Conservation (phyloP, 2,113 vertebrate genomes). For the Furnarius figulus region DNA sequence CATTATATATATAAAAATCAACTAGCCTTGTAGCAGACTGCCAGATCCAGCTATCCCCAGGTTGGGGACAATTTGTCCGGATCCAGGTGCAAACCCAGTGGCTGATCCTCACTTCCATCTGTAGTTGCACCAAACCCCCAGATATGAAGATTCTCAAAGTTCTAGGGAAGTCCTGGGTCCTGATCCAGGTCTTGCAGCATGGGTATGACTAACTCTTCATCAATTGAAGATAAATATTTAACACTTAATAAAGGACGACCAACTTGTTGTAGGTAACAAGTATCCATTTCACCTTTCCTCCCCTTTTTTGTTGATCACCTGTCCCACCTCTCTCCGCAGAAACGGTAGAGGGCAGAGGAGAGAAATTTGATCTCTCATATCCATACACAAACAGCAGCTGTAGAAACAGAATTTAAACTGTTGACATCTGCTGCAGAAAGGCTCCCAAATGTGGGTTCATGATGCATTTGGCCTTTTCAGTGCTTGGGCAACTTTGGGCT, state of each 20-base stretch:
- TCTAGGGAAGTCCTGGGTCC: conserved; percentile 24
- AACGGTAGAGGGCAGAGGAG: not conserved
- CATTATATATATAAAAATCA: conserved; percentile 65
- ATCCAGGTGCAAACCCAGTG: conserved; percentile 31
- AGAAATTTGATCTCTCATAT: not conserved
- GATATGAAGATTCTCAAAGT: not conserved
- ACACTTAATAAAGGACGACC: conserved; percentile 31
- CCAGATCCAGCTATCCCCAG: conserved; percentile 43
- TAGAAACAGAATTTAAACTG: not conserved
- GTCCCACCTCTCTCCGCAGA: not conserved
- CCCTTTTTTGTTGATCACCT: fast-evolving
- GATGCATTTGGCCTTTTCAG: not conserved
- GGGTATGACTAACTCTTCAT: conserved; percentile 58
- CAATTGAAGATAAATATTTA: conserved; percentile 63
- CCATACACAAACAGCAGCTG: not conserved
- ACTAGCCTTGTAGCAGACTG: conserved; percentile 48
- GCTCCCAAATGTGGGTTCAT: not conserved
- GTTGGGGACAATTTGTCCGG: conserved; percentile 43
- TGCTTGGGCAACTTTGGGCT: not conserved
- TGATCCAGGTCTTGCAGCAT: conserved; percentile 55
- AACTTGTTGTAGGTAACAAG: conserved; percentile 59
- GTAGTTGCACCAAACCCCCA: not conserved
- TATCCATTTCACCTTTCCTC: not conserved
- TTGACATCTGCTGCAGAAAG: not conserved
- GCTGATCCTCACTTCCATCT: not conserved